Conservation (phyloP, 2,888 invertebrate species). For the Pseudococcus viburni region DNA sequence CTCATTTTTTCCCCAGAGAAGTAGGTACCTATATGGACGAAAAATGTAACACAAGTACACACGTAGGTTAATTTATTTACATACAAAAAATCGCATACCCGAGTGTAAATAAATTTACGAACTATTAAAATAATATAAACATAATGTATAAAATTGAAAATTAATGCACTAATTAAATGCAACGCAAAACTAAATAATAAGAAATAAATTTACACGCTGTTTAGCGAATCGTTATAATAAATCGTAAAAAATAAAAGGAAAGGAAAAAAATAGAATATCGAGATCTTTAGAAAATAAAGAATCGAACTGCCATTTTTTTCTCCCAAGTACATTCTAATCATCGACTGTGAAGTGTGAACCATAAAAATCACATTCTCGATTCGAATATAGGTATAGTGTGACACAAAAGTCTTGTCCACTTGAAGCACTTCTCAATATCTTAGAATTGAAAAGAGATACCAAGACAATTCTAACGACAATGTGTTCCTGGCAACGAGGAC, state of each 20-base stretch:
- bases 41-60: too few species aligned
- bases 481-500: too few species aligned
- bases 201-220: not conserved
- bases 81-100: not conserved
- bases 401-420: too few species aligned
- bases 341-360: not conserved
- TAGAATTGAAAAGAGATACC: too few species aligned
- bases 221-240: not conserved
- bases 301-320: not conserved
- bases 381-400: not conserved
- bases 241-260: not conserved
- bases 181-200: not conserved
- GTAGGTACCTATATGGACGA: not conserved
- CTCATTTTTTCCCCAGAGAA: not conserved
- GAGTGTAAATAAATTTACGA: not conserved
- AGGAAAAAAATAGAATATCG: not conserved
- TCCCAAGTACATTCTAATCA: slow-evolving; percentile 9
- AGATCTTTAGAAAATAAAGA: not conserved
- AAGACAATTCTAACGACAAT: too few species aligned
- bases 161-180: not conserved
- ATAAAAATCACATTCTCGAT: slow-evolving; percentile 30
- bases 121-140: not conserved
- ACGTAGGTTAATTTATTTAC: not conserved
- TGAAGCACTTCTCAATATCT: too few species aligned
- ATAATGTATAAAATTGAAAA: not conserved